Evolutionary conservation across 2,888 invertebrate genomes (phyloP).

Genomic region (Nasonovia ribisnigri): DNA sequence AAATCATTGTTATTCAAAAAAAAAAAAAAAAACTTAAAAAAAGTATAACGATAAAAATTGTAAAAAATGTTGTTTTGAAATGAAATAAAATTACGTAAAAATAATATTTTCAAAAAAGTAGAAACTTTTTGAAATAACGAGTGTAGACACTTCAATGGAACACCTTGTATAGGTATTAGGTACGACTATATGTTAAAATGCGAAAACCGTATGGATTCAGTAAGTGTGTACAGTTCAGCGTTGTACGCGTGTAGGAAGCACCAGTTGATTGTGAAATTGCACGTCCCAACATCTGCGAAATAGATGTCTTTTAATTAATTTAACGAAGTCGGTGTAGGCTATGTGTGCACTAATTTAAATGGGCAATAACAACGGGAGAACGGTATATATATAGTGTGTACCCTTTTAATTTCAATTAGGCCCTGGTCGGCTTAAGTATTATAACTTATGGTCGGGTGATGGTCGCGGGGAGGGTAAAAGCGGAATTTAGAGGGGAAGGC

Average conservation of each 20-base stretch:
- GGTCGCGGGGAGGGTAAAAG: constrained; percentile 38
- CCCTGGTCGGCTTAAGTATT: constrained; percentile 47
- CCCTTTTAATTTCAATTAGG: constrained; percentile 61
- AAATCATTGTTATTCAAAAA: neutral
- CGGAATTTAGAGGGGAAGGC: constrained; percentile 48
- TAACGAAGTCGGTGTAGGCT: constrained; percentile 43
- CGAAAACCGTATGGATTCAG: neutral
- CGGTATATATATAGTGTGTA: constrained; percentile 25
- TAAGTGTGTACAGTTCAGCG: neutral
- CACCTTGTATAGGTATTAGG: neutral
- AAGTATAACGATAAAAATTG: neutral
- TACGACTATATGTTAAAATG: neutral
- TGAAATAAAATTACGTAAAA: neutral
- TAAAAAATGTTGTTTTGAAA: neutral
- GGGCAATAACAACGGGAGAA: constrained; percentile 39
- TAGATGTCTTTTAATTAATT: constrained; percentile 62
- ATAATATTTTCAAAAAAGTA: neutral
- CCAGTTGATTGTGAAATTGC: constrained; percentile 46
- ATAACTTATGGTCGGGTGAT: constrained; percentile 40
- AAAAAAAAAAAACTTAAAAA: too few species aligned
- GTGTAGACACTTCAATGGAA: neutral
- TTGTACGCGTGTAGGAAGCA: constrained; percentile 21
- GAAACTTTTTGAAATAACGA: neutral
- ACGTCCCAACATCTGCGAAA: constrained; percentile 55
- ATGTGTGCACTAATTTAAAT: constrained; percentile 47